Base-by-base conservation (phyloP, 2,888 invertebrate genomes). In the Aethes cnicana region DNA sequence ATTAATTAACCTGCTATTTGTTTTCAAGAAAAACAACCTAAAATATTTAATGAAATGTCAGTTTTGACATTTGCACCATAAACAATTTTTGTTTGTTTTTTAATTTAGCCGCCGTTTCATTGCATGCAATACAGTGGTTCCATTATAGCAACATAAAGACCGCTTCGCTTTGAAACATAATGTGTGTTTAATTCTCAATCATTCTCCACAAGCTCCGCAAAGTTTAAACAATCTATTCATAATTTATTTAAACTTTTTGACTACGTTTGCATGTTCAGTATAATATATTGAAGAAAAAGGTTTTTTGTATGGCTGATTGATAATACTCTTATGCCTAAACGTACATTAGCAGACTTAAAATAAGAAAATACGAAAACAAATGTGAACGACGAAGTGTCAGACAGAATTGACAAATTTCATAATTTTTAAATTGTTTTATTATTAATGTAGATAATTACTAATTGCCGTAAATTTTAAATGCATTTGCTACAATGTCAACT, bases 401-500 rank as follows among this genome's bases (percentile, higher is more conserved):
- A 14, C 14, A 9, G n/a, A n/a, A n/a, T 12, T 28, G 43, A 25
- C 21, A 23, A 23, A 32, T 12, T 52, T 46, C 39, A 12, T 14
- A 39, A 32, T 50, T 52, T 46, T 12, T 46, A 11, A 11, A 26
- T 46, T 52, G 16, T 46, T 39, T 35, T 33, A 2, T 23, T 52
- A 28, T 50, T 30, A 14, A 23, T 46, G 33, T 46, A 39, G 32
- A 11, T 39, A 39, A 52, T 52, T 23, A 46, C 26, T 11, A 17
- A 16, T 26, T 32, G n/a, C 23, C 12, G 12, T 36, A 30, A 52
- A 46, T 32, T 32, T 20, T 25, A 28, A 43, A 52, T 52, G 52
- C 16, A 26, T 16, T 39, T 28, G 53, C 44, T 9, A 77, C 69
- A 57, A 90, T 90, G 89, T 87, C 89, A 53, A 78, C 83, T 23